phyloP scores from a whole-genome alignment of 2,113 vertebrate species.

The Pomatostomus ruficeps region DNA sequence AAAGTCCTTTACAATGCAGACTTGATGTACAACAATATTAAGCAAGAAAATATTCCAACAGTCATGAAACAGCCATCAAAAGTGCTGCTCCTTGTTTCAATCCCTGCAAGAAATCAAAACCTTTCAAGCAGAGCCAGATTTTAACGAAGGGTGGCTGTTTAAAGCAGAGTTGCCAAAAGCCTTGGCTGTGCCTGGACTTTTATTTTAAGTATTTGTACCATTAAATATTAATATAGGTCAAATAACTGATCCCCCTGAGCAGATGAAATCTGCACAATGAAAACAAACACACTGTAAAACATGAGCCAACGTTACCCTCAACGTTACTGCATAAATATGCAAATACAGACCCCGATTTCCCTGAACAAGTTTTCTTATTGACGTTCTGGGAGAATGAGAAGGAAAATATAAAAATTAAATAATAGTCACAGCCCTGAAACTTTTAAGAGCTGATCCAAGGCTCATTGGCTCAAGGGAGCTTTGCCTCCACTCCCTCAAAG shows the following conservation, averaged over 20 bases:
- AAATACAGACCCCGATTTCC: neutral
- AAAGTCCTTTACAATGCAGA: neutral
- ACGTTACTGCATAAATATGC: neutral
- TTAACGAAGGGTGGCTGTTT: neutral
- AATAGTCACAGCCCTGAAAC: neutral
- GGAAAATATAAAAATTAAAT: slow-evolving; percentile 37
- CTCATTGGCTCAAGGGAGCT: neutral
- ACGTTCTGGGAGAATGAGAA: neutral
- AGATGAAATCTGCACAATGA: slow-evolving; percentile 25
- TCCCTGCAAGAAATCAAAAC: neutral
- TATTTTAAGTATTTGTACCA: slow-evolving; percentile 31
- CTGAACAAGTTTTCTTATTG: slow-evolving; percentile 17
- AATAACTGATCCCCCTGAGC: slow-evolving; percentile 20
- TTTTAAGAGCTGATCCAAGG: neutral
- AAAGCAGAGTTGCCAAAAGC: slow-evolving; percentile 3
- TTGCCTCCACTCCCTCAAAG: neutral
- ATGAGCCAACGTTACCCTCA: neutral
- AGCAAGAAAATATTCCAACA: neutral
- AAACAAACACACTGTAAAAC: slow-evolving; percentile 24
- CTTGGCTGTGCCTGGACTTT: slow-evolving; percentile 36
- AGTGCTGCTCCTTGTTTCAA: neutral
- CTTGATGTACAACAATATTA: neutral
- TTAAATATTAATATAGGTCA: slow-evolving; percentile 58
- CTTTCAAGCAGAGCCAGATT: slow-evolving; percentile 13
- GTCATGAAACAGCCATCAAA: neutral